Percentiles rank a stretch among this genome's conserved stretches.
Evolutionary conservation across 2,888 invertebrate species (phyloP).

Genomic region (Baccha elongata): DNA sequence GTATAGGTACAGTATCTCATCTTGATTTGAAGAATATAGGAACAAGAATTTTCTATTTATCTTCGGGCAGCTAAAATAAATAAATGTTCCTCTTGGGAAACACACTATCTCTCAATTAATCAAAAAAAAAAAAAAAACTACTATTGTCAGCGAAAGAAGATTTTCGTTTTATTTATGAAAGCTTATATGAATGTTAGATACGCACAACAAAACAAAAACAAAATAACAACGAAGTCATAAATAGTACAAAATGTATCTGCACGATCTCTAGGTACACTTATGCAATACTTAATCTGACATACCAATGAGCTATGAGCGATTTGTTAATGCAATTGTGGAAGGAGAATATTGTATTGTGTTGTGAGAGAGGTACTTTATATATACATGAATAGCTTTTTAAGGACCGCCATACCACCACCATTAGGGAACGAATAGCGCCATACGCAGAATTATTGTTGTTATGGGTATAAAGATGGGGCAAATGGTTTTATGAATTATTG

Average conservation of each 20-base stretch:
- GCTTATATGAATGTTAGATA: not conserved
- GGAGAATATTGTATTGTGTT: not conserved
- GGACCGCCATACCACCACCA: too few species aligned
- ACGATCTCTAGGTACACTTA: too few species aligned
- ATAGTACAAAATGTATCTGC: not conserved
- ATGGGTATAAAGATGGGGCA: not conserved
- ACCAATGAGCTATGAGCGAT: too few species aligned
- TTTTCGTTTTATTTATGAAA: constrained; percentile 14
- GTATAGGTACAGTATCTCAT: too few species aligned
- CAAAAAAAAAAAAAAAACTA: not conserved
- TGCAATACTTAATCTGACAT: constrained; percentile 36
- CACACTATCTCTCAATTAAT: constrained; percentile 17
- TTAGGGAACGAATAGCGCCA: not conserved
- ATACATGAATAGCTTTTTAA: not conserved
- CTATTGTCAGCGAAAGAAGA: constrained; percentile 5
- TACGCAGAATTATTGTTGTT: not conserved
- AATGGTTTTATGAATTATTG: not conserved
- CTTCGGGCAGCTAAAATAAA: constrained; percentile 2
- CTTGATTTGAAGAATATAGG: not conserved
- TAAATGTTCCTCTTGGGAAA: constrained; percentile 6
- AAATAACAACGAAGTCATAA: not conserved
- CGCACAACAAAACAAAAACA: not conserved
- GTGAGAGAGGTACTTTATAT: not conserved
- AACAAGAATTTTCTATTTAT: not conserved
- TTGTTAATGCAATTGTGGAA: constrained; percentile 30